Percentiles rank a stretch among this genome's conserved stretches.
These are phyloP conservation scores for Lasioglossum malachurum DNA, from an alignment of 2,888 invertebrate genomes.

Conservation along the genomic window DNA sequence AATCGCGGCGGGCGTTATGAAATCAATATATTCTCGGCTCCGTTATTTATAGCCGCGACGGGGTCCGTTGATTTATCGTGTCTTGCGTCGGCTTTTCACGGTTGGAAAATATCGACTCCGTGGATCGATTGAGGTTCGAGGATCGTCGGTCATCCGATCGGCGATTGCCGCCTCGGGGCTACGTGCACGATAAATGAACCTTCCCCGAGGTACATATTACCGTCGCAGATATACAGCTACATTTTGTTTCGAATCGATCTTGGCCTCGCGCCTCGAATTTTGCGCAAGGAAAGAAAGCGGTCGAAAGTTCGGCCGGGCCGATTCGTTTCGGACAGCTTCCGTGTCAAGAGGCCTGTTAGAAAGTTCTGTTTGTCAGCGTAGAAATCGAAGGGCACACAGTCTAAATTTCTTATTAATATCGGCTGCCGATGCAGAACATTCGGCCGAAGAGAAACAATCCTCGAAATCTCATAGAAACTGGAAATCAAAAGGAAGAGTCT, in stretches of 20 bases:
- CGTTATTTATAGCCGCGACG: constrained; percentile 46
- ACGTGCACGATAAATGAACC: constrained; percentile 19
- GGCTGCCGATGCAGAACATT: background rate
- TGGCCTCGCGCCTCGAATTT: background rate
- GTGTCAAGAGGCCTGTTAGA: constrained; percentile 10
- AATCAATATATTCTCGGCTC: constrained; percentile 47
- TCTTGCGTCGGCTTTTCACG: constrained; percentile 33
- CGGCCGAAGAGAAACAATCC: background rate
- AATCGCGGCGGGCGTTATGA: constrained; percentile 42
- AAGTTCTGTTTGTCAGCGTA: constrained; percentile 23
- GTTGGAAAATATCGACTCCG: constrained; percentile 21
- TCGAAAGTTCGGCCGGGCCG: constrained; percentile 23
- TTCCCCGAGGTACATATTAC: background rate
- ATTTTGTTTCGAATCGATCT: background rate
- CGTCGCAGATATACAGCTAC: background rate
- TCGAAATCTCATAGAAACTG: too few species aligned
- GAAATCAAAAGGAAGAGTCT: too few species aligned
- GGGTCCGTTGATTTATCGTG: constrained; percentile 47
- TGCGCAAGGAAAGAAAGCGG: constrained; percentile 44
- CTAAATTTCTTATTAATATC: background rate
- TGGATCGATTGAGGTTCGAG: constrained; percentile 4
- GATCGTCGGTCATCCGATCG: background rate
- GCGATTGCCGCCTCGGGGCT: constrained; percentile 21
- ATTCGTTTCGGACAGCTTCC: constrained; percentile 15
- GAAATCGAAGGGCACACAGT: constrained; percentile 8